phyloP scores from a whole-genome alignment of 1,140 invertebrate genomes.

The Macrotrachela quadricornifera region DNA sequence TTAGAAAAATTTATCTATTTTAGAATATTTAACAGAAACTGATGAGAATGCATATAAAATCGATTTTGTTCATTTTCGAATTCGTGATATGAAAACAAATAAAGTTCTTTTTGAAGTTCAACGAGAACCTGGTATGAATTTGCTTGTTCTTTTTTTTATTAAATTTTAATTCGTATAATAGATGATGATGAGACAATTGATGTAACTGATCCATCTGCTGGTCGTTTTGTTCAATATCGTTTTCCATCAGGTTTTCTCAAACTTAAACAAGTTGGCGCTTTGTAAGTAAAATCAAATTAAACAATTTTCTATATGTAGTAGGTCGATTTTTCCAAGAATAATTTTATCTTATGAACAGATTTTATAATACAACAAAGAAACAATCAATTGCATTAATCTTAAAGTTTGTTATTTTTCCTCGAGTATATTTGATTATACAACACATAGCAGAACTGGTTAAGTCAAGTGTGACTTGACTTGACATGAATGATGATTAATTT shows the following conservation, averaged over 20 bases:
- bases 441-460: too few relatives aligned
- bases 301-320: too few relatives aligned
- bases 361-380: too few relatives aligned
- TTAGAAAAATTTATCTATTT: neutral
- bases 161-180: neutral
- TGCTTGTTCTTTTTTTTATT: neutral
- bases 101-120: constrained; percentile 86
- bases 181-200: constrained; percentile 9
- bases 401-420: too few relatives aligned
- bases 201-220: constrained; percentile 34
- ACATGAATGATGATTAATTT: too few relatives aligned
- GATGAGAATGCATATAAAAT: constrained; percentile 88
- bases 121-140: constrained; percentile 41
- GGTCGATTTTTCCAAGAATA: too few relatives aligned
- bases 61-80: constrained; percentile 90
- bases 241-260: constrained; percentile 86
- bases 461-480: too few relatives aligned
- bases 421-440: too few relatives aligned
- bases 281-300: too few relatives aligned
- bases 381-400: too few relatives aligned
- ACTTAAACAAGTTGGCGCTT: constrained; percentile 78
- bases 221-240: constrained; percentile 84
- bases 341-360: too few relatives aligned
- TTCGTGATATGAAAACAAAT: constrained; percentile 75
- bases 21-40: constrained; percentile 38